Evolutionary conservation across 2,888 invertebrate species (phyloP).

Genomic region (Podabrus alpinus): DNA sequence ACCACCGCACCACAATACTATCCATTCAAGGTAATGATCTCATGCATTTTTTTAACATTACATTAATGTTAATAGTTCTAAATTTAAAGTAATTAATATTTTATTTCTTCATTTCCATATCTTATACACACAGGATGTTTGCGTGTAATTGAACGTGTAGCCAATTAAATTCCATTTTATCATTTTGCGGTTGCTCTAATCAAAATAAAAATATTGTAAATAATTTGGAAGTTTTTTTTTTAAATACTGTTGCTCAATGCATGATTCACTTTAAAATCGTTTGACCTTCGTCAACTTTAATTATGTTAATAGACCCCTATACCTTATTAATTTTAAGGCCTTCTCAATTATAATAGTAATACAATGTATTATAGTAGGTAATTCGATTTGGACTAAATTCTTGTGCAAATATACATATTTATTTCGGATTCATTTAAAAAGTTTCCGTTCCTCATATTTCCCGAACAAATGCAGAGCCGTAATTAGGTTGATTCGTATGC

Average conservation of each 20-base stretch:
- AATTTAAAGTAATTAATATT: neutral
- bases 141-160: neutral
- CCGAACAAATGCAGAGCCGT: too few relatives aligned
- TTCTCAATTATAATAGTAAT: neutral
- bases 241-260: neutral
- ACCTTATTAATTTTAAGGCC: neutral
- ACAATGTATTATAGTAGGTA: neutral
- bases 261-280: neutral
- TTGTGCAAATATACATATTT: neutral
- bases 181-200: neutral
- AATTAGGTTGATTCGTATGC: too few relatives aligned
- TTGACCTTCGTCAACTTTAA: conserved; percentile 1
- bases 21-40: conserved; percentile 79
- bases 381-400: neutral
- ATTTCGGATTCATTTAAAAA: neutral
- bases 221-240: neutral
- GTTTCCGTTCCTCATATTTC: too few relatives aligned
- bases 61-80: neutral
- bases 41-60: neutral
- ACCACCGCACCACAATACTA: conserved; percentile 73
- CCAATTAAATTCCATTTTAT: neutral
- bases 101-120: neutral
- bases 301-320: neutral
- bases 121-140: neutral
- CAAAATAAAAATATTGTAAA: neutral